phyloP scores from a whole-genome alignment of 1,140 invertebrate genomes.

The Bombus sylvicola region DNA sequence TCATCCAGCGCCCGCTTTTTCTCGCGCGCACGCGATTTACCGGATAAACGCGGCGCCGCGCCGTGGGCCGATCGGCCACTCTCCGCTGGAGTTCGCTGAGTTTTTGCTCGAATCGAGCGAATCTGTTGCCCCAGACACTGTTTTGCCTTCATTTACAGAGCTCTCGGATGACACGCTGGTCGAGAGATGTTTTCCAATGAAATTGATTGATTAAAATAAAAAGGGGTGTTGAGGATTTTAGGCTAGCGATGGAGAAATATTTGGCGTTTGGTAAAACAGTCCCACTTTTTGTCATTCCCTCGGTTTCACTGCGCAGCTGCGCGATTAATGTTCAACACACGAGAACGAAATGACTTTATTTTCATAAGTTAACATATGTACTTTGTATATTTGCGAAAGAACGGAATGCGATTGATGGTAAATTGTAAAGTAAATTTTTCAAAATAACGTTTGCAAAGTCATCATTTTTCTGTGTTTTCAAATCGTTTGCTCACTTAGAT shows the following conservation, averaged over 20 bases:
- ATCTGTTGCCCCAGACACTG: conserved; percentile 6
- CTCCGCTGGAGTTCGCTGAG: background rate
- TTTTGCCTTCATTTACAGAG: background rate
- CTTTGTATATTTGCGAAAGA: too few relatives aligned
- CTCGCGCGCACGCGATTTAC: conserved; percentile 70
- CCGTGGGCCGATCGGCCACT: conserved; percentile 55
- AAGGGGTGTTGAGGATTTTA: background rate
- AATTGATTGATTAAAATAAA: conserved; percentile 9
- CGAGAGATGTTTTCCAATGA: background rate
- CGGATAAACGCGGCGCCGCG: conserved; percentile 58
- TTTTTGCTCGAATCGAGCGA: background rate
- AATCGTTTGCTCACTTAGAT: too few relatives aligned
- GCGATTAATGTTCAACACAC: too few relatives aligned
- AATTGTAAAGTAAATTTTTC: too few relatives aligned
- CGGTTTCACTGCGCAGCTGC: background rate
- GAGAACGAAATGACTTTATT: too few relatives aligned
- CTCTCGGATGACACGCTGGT: background rate
- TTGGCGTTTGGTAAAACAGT: background rate
- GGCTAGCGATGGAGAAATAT: background rate
- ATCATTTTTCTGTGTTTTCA: too few relatives aligned
- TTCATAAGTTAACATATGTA: too few relatives aligned
- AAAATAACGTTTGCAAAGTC: too few relatives aligned
- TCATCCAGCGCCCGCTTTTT: conserved; percentile 46
- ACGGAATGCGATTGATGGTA: too few relatives aligned
- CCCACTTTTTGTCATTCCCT: background rate